These are phyloP conservation scores for Cantharis lateralis DNA, from an alignment of 2,888 invertebrate genomes.

Conservation along the genomic window DNA sequence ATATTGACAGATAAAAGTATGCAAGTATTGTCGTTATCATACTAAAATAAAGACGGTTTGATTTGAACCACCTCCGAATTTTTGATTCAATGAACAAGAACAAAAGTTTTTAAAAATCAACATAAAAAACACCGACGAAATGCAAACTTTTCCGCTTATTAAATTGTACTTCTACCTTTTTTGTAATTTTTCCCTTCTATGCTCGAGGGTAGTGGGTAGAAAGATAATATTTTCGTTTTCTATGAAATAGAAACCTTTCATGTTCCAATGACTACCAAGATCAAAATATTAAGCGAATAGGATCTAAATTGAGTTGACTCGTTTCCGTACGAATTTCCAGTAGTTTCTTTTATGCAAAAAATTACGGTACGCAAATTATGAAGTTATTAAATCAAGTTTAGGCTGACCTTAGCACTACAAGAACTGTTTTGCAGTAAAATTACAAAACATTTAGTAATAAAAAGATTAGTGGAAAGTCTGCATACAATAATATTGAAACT, in stretches of 20 bases:
- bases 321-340: not conserved
- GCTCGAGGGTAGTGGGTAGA: not conserved
- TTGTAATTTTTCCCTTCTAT: not conserved
- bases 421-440: not conserved
- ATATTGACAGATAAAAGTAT: too few relatives aligned
- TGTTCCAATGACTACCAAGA: not conserved
- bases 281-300: too few relatives aligned
- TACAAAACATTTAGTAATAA: not conserved
- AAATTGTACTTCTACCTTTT: not conserved
- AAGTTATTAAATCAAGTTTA: not conserved
- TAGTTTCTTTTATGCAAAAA: not conserved
- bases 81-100: not conserved
- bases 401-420: not conserved
- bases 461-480: not conserved
- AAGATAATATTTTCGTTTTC: not conserved
- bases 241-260: not conserved
- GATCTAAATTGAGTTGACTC: not conserved
- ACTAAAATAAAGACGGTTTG: not conserved
- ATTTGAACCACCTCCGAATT: not conserved
- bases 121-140: not conserved
- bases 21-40: not conserved
- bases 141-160: not conserved
- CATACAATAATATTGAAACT: not conserved
- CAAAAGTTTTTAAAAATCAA: not conserved
- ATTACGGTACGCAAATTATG: not conserved